A percentile compares a stretch with the other conserved stretches of the same genome.
These are phyloP conservation scores for Drosophila siamana DNA, from an alignment of 2,888 invertebrate genomes.

Conservation along the genomic window DNA sequence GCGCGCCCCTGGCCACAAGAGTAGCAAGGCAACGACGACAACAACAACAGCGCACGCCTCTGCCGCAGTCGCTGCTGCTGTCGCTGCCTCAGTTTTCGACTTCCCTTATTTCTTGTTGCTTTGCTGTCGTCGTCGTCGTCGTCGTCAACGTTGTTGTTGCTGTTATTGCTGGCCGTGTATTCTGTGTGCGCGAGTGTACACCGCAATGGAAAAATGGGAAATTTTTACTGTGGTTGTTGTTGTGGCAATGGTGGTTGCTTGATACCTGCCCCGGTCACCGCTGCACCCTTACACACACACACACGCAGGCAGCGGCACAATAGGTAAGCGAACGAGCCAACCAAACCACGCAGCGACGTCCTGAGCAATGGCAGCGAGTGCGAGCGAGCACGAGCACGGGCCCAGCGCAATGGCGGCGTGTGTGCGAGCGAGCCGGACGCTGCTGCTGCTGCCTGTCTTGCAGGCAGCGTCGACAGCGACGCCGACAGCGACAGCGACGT, in stretches of 20 bases:
- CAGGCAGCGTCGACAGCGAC: constrained; percentile 48
- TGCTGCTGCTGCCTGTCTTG: constrained; percentile 19
- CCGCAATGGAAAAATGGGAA: constrained; percentile 85
- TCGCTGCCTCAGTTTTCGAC: constrained; percentile 32
- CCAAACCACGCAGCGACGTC: constrained; percentile 74
- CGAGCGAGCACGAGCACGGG: constrained; percentile 36
- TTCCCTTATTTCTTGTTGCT: constrained; percentile 60
- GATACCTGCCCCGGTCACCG: constrained; percentile 79
- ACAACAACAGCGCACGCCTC: constrained; percentile 52
- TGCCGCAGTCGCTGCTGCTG: constrained; percentile 31
- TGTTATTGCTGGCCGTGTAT: constrained; percentile 42
- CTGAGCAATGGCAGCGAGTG: constrained; percentile 47
- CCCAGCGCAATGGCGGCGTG: neutral
- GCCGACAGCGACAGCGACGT: constrained; percentile 39
- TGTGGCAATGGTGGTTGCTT: constrained; percentile 84
- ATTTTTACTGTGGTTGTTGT: constrained; percentile 85
- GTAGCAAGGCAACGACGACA: constrained; percentile 56
- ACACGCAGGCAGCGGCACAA: constrained; percentile 34
- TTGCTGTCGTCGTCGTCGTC: constrained; percentile 31
- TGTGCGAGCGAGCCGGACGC: constrained; percentile 36
- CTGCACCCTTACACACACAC: constrained; percentile 72
- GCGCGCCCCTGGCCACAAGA: constrained; percentile 74
- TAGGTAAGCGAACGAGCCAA: constrained; percentile 76
- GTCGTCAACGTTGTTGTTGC: constrained; percentile 13
- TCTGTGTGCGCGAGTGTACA: constrained; percentile 70